Base-by-base conservation (phyloP, 2,888 invertebrate species). In the Ormia ochracea region DNA sequence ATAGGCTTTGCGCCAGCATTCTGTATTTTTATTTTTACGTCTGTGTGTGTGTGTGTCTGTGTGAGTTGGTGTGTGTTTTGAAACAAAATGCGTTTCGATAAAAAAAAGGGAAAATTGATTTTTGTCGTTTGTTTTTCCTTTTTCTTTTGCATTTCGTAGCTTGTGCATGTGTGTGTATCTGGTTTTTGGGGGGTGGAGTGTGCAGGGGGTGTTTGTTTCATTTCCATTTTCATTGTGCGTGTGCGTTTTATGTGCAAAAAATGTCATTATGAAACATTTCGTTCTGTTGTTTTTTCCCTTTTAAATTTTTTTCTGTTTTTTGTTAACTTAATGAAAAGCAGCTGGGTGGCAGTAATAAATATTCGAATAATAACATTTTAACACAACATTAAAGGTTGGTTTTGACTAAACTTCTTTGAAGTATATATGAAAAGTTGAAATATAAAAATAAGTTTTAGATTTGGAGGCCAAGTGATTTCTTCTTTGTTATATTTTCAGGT, bases 231-330 rank as follows among this genome's bases (percentile, higher is more conserved):
- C 38, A 23, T 41, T 50, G 58, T 80, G 80, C 80, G 72, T 80
- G 76, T 76, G 68, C 72, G 72, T 80, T 80, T 80, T 63, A 76
- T 76, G 80, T 80, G 80, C 76, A 76, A 80, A 72, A 79, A 80
- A 80, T 66, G 75, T 75, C 75, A 69, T 75, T 72, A 50, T 9
- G 58, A 33, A 61, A 61, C 26, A 31, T 58, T 52, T 72, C 19
- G 14, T 36, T 28, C 21, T 26, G n/a, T n/a, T n/a, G n/a, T 17
- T 19, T 41, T 65, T 33, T 41, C 28, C 43, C 19, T 41, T 33
- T 45, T 45, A 5, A 1, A 7, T 17, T 66, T 19, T 54, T 61
- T 21, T n/a, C n/a, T n/a, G n/a, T n/a, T n/a, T n/a, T n/a, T n/a
- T n/a, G n/a, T n/a, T n/a, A n/a, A 54, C 10, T 28, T 21, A 31